These are phyloP conservation scores for Dynastes tityus DNA, from an alignment of 2,888 invertebrate genomes.

Conservation along the genomic window DNA sequence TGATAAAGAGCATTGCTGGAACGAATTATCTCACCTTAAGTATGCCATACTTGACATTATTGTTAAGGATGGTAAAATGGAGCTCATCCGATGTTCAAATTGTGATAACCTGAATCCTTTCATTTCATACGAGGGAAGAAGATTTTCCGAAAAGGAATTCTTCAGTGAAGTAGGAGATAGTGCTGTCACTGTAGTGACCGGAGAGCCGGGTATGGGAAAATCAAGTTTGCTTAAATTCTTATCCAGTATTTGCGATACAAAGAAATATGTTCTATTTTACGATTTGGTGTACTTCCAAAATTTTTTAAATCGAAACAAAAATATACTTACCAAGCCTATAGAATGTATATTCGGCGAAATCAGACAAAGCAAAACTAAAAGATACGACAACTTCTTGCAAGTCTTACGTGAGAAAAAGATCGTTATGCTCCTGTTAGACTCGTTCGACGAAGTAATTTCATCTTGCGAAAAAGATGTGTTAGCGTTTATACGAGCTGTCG, in stretches of 20 bases:
- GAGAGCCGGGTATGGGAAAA: constrained; percentile 13
- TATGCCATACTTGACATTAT: constrained; percentile 1
- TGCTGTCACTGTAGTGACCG: not conserved
- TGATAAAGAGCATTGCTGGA: not conserved
- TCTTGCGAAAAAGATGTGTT: not conserved
- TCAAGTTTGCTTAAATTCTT: not conserved
- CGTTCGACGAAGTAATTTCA: constrained; percentile 17
- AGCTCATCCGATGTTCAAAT: not conserved
- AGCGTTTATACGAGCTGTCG: not conserved
- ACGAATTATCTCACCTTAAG: not conserved
- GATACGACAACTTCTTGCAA: not conserved
- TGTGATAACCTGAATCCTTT: not conserved
- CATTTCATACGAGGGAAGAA: not conserved
- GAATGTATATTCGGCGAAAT: not conserved
- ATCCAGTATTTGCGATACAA: not conserved
- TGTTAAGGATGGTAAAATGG: not conserved
- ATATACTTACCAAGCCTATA: not conserved
- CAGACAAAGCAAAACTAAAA: not conserved
- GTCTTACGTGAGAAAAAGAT: not conserved
- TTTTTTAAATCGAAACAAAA: constrained; percentile 1
- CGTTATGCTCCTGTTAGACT: not conserved
- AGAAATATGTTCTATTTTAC: constrained; percentile 7
- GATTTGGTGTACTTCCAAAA: not conserved
- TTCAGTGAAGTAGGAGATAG: not conserved
- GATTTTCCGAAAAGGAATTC: not conserved